Conservation (phyloP, 37 sponge, comb jelly and placozoan species). For the Cladorhizidae sp. region DNA sequence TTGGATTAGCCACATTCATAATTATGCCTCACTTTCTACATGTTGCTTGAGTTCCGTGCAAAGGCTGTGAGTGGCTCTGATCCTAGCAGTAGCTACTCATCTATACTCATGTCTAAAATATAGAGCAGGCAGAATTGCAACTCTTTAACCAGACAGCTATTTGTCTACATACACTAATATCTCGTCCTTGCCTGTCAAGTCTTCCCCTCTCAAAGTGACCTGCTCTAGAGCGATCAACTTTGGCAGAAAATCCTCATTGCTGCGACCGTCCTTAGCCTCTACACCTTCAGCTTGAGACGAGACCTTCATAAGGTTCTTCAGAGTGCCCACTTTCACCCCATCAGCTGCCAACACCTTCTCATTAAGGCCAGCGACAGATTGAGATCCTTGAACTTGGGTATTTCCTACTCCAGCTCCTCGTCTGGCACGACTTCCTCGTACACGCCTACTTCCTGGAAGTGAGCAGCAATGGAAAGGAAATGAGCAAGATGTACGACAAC, state of each 20-base stretch:
- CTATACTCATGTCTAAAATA: too few relatives aligned
- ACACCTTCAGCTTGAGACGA: not conserved
- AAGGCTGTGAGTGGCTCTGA: too few relatives aligned
- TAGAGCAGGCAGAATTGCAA: too few relatives aligned
- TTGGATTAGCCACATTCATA: too few relatives aligned
- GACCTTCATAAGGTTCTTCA: conserved; percentile 28
- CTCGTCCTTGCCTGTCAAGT: conserved; percentile 39
- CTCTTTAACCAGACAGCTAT: too few relatives aligned
- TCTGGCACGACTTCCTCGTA: conserved; percentile 10
- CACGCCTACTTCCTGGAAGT: not conserved
- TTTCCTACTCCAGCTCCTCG: conserved; percentile 15
- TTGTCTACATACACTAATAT: too few relatives aligned
- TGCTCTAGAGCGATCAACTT: conserved; percentile 55
- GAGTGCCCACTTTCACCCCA: conserved; percentile 36
- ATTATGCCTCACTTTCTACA: too few relatives aligned
- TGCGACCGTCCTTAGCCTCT: not conserved
- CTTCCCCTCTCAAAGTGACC: conserved; percentile 71
- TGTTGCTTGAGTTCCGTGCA: too few relatives aligned
- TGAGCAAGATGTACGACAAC: too few relatives aligned
- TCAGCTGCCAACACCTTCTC: conserved; percentile 8
- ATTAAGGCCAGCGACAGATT: conserved; percentile 3
- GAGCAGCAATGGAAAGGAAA: too few relatives aligned
- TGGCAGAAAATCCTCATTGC: not conserved
- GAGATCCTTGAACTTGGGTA: not conserved
- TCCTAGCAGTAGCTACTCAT: too few relatives aligned